Evolutionary conservation across 2,113 vertebrate species (phyloP).

Genomic region (Climacteris rufus): DNA sequence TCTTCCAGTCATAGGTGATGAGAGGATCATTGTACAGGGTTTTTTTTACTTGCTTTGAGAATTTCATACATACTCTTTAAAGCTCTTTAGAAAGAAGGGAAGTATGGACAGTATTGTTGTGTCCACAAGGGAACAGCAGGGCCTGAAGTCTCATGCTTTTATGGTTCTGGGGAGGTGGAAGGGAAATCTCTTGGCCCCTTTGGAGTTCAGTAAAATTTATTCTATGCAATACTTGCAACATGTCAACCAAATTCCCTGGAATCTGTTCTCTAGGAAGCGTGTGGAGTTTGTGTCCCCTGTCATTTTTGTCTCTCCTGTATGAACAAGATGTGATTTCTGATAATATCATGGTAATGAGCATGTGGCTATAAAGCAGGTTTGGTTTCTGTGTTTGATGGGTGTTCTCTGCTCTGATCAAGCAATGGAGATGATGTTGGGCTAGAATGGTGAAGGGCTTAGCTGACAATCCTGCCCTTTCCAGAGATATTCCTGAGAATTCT

Average conservation of each 20-base stretch:
- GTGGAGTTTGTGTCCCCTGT: background rate
- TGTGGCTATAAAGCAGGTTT: background rate
- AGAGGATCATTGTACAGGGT: background rate
- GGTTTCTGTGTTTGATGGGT: background rate
- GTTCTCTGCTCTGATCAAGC: background rate
- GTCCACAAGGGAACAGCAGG: background rate
- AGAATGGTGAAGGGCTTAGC: background rate
- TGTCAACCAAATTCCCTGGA: background rate
- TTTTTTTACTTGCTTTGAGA: background rate
- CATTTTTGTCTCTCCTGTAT: rapidly evolving
- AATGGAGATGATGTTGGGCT: background rate
- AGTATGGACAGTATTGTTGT: background rate
- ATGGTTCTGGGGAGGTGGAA: background rate
- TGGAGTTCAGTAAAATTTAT: background rate
- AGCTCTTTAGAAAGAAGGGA: background rate
- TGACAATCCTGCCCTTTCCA: background rate
- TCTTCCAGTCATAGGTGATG: background rate
- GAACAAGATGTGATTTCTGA: background rate
- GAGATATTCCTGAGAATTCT: background rate
- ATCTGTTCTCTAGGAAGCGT: background rate
- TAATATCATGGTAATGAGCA: background rate
- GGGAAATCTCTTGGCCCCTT: background rate
- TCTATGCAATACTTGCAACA: background rate
- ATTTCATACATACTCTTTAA: background rate
- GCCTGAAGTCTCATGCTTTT: background rate